These are phyloP conservation scores for Brachionichthys hirsutus DNA, from an alignment of 2,113 vertebrate genomes.

Conservation along the genomic window DNA sequence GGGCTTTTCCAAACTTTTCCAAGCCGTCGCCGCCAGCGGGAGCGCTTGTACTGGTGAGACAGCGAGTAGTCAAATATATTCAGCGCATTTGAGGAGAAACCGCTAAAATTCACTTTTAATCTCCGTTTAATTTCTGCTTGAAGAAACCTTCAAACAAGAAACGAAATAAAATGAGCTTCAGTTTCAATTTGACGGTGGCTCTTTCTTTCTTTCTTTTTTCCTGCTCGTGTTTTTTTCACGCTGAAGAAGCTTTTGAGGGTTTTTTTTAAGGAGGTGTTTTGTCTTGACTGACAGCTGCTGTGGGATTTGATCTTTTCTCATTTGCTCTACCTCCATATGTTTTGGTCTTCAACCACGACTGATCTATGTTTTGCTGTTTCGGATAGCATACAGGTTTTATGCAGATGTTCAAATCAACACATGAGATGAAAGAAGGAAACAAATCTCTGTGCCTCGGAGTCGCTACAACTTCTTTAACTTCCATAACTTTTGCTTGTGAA, in stretches of 20 bases:
- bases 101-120: neutral
- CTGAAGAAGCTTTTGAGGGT: conserved; percentile 7
- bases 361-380: neutral
- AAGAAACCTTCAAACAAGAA: conserved; percentile 1
- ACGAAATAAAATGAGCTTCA: neutral
- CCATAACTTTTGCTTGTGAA: neutral
- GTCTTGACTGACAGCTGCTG: conserved; percentile 1
- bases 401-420: neutral
- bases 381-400: neutral
- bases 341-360: conserved; percentile 2
- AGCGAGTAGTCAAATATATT: conserved; percentile 37
- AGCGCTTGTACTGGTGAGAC: conserved; percentile 27
- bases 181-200: neutral
- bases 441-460: too few relatives aligned
- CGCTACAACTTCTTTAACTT: neutral
- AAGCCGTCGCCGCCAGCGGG: conserved; percentile 9
- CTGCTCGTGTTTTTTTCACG: conserved; percentile 1
- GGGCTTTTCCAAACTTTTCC: conserved; percentile 17
- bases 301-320: conserved; percentile 4
- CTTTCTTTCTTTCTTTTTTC: neutral
- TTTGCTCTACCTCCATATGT: conserved; percentile 1
- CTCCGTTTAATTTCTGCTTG: conserved; percentile 10
- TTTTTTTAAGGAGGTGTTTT: conserved; percentile 14
- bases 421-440: neutral
- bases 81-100: conserved; percentile 14